A percentile compares a stretch with the other conserved stretches of the same genome.
phyloP scores from a whole-genome alignment of 2,113 vertebrate species.

The Rhinolophus sinicus region DNA sequence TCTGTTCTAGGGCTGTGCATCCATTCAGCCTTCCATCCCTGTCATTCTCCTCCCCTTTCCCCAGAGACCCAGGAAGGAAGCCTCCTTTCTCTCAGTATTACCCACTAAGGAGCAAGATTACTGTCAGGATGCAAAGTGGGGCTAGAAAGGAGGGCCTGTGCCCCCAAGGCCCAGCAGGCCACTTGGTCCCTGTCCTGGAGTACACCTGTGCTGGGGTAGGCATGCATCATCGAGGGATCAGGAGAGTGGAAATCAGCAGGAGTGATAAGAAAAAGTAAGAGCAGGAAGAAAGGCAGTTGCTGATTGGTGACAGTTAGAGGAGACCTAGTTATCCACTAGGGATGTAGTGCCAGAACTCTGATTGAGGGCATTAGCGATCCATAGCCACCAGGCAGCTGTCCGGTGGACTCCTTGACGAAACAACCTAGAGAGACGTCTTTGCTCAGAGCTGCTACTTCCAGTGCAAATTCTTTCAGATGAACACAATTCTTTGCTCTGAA shows the following conservation, averaged over 20 bases:
- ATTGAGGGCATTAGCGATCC: background rate
- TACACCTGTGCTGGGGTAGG: background rate
- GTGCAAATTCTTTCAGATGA: background rate
- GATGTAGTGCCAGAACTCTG: background rate
- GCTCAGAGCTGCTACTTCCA: background rate
- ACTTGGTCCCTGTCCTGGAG: background rate
- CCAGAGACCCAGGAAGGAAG: background rate
- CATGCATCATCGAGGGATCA: too few species aligned
- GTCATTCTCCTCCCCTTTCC: background rate
- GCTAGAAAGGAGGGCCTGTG: background rate
- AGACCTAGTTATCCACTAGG: background rate
- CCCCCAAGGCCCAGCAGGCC: background rate
- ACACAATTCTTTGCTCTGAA: slow-evolving; percentile 26
- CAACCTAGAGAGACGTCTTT: background rate
- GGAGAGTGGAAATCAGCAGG: background rate
- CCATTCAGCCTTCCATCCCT: background rate
- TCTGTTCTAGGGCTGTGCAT: background rate
- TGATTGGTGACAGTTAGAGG: background rate
- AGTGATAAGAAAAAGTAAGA: background rate
- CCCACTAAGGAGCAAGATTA: background rate
- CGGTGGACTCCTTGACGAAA: background rate
- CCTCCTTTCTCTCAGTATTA: background rate
- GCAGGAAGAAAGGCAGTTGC: background rate
- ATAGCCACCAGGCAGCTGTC: background rate
- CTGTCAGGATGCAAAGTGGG: background rate